Evolutionary conservation across 2,888 invertebrate genomes (phyloP).

Genomic region (Chydorus sphaericus): DNA sequence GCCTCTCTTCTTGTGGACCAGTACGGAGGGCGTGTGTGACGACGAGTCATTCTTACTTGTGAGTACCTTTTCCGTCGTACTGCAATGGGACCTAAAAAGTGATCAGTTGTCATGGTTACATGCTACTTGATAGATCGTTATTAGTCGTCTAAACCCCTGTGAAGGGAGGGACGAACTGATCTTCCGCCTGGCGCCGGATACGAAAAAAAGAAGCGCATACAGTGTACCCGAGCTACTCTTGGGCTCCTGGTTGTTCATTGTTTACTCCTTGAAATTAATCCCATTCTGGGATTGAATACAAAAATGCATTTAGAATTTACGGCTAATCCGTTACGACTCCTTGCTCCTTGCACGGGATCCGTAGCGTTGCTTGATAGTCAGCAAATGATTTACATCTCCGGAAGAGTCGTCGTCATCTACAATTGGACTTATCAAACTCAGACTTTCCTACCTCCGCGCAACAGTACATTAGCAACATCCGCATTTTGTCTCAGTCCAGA

Average conservation of each 20-base stretch:
- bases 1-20: too few relatives aligned
- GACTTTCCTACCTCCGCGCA: constrained; percentile 9
- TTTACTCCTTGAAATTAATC: background rate
- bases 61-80: too few relatives aligned
- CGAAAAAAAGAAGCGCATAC: too few relatives aligned
- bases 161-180: too few relatives aligned
- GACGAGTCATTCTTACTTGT: too few relatives aligned
- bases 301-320: background rate
- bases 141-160: background rate
- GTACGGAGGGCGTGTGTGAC: too few relatives aligned
- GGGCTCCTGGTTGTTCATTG: too few relatives aligned
- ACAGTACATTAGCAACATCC: constrained; percentile 1
- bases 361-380: constrained; percentile 2
- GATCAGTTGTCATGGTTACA: background rate
- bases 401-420: constrained; percentile 1
- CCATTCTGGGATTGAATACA: background rate
- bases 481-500: constrained; percentile 5
- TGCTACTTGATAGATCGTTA: background rate
- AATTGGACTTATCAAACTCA: background rate
- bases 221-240: too few relatives aligned
- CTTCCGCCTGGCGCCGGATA: too few relatives aligned
- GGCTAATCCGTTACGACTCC: background rate
- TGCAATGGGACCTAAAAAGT: background rate
- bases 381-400: constrained; percentile 7
- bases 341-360: constrained; percentile 7